These are phyloP conservation scores for Eudemis profundana DNA, from an alignment of 2,888 invertebrate species.

Conservation along the genomic window DNA sequence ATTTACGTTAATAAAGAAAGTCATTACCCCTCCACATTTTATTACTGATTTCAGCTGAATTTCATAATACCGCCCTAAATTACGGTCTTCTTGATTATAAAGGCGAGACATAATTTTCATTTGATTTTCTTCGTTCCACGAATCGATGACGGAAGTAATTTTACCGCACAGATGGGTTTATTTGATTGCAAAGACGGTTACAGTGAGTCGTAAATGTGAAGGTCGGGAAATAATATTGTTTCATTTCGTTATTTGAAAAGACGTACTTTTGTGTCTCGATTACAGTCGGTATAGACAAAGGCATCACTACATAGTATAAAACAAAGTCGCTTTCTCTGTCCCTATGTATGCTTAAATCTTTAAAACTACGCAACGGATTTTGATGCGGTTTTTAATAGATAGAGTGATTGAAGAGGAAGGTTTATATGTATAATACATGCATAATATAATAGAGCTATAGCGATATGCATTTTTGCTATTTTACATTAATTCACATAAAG, in stretches of 20 bases:
- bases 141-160: constrained; percentile 39
- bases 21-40: constrained; percentile 27
- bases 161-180: constrained; percentile 36
- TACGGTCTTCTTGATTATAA: constrained; percentile 38
- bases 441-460: no score
- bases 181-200: constrained; percentile 42
- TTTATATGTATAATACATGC: no score
- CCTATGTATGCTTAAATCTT: no score
- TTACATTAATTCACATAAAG: no score
- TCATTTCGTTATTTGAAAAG: constrained; percentile 15
- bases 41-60: constrained; percentile 30
- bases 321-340: no score
- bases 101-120: constrained; percentile 40
- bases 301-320: no score
- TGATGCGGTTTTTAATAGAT: no score
- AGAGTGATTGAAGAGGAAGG: no score
- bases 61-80: constrained; percentile 33
- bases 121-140: constrained; percentile 37
- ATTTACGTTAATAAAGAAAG: constrained; percentile 15
- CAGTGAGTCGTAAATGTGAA: constrained; percentile 35
- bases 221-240: constrained; percentile 31
- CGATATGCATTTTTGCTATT: no score
- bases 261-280: background rate
- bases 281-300: no score
- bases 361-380: no score